Base-by-base conservation (phyloP, 2,797 vertebrate genomes). In the Chaenodraco wilsoni region DNA sequence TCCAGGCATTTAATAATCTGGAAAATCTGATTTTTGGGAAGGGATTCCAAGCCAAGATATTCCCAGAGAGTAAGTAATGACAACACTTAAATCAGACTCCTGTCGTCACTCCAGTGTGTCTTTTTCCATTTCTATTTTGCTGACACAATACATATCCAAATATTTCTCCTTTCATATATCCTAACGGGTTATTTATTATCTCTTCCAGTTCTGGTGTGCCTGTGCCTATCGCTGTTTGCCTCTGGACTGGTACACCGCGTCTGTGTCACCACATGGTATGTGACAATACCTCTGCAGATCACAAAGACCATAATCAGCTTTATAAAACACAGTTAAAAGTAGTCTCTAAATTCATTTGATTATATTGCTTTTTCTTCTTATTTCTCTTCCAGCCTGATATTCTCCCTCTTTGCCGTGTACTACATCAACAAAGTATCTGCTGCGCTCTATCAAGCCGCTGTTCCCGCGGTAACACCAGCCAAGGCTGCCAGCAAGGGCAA, bases 361-460 rank as follows among this genome's bases (percentile, higher is more conserved):
- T 60, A 12, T 9, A 52, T 11, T 57, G 5, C 37, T 27, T 56
- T 57, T 0, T 65, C 17, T 61, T 27, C 27, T 43, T 75, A 40
- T 59, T 54, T 56, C 43, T 60, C 4, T 59, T 80, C 21, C 81
- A 95, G 95, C 84, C 84, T 95, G 64, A 95, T 95, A 49, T 95
- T 95, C 87, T 95, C 95, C 21, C 89, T 95, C 88, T 94, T 98
- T 0, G 95, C 95, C 0, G 88, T 98, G 54, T 99, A 97, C 89
- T 98, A 99, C 92, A 97, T 98, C 93, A 99, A 99, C 94, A 98
- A 98, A 94, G 95, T 99, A 61, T 99, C 98, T 0, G 96, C 97
- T 0, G 95, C 96, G 0, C 94, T 98, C 63, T 98, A 99, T 89
- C 98, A 99, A 89, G 94, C 94, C 0, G 69, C 94, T 0, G 93